A percentile compares a stretch with the other conserved stretches of the same genome.
phyloP scores from a whole-genome alignment of 2,113 vertebrate genomes.

The Peromyscus polionotus region DNA sequence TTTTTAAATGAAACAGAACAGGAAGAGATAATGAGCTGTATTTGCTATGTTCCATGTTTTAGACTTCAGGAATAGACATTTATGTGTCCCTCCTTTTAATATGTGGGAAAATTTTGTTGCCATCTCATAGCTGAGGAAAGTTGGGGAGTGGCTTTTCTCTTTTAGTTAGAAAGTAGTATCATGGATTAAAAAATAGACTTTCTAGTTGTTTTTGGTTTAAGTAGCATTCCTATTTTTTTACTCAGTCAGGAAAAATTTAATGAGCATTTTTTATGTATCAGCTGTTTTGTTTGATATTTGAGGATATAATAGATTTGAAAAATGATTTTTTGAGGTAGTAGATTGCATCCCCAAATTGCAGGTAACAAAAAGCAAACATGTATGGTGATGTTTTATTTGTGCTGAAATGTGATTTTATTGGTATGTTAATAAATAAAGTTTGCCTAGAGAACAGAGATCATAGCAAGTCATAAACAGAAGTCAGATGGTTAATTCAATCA shows the following conservation, averaged over 20 bases:
- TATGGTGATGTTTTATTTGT: too few relatives aligned
- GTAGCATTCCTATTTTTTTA: background rate
- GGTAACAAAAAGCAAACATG: background rate
- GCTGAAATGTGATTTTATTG: too few relatives aligned
- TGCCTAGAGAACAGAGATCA: too few relatives aligned
- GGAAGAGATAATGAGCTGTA: background rate
- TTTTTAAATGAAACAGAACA: background rate
- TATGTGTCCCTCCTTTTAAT: background rate
- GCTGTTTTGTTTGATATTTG: background rate
- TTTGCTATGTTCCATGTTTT: background rate
- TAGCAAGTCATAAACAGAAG: too few relatives aligned
- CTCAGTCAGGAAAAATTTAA: background rate
- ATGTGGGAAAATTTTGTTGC: background rate
- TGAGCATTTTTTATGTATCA: background rate
- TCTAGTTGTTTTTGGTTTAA: background rate
- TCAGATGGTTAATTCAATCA: too few relatives aligned
- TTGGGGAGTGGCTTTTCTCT: background rate
- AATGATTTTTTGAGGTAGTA: background rate
- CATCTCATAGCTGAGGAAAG: background rate
- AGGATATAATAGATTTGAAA: background rate
- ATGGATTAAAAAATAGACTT: background rate
- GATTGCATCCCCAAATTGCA: background rate
- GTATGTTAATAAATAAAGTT: too few relatives aligned
- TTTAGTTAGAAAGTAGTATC: background rate
- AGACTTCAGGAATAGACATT: background rate